These are phyloP conservation scores for Pristiophorus japonicus DNA, from an alignment of 2,113 vertebrate species.

Conservation along the genomic window DNA sequence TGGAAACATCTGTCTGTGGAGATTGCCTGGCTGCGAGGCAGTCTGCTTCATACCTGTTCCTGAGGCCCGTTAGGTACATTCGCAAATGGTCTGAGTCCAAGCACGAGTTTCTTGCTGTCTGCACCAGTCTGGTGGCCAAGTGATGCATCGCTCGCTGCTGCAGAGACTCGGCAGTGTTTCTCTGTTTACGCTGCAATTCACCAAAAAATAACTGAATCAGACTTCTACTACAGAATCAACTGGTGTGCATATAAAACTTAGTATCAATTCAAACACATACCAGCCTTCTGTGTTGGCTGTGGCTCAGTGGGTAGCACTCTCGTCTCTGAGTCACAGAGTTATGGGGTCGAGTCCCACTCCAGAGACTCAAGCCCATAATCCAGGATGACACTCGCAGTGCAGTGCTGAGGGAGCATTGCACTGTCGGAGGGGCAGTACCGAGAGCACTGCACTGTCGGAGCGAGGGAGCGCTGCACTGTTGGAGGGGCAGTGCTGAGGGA, in stretches of 20 bases:
- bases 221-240: background rate
- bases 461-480: no score
- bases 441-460: background rate
- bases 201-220: slow-evolving; percentile 42
- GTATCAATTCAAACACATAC: background rate
- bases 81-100: slow-evolving; percentile 76
- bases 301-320: background rate
- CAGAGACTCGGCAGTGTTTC: slow-evolving; percentile 64
- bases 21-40: slow-evolving; percentile 45
- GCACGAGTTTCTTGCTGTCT: slow-evolving; percentile 79
- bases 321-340: background rate
- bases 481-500: background rate
- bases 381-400: background rate
- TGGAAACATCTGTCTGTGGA: slow-evolving; percentile 22
- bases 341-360: background rate
- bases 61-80: slow-evolving; percentile 76
- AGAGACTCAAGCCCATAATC: background rate
- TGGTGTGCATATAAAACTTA: background rate
- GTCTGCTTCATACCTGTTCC: slow-evolving; percentile 69
- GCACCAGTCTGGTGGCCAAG: slow-evolving; percentile 74
- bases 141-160: slow-evolving; percentile 69
- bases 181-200: slow-evolving; percentile 66
- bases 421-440: background rate
- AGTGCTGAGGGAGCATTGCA: background rate
- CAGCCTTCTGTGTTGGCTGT: background rate